Conservation (phyloP, 2,113 vertebrate species). For the Murina feae region DNA sequence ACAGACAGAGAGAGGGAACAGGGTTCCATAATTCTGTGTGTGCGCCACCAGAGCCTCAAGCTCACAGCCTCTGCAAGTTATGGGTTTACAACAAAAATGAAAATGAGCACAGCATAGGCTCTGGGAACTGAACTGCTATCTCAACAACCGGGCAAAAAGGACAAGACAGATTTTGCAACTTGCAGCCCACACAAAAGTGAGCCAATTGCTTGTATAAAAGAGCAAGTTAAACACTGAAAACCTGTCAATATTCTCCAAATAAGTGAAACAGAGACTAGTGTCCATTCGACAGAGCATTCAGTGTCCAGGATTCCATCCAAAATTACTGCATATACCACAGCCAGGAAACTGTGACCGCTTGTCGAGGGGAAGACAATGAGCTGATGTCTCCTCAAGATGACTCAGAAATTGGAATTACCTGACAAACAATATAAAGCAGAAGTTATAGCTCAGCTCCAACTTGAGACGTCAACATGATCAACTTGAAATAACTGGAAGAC, state of each 20-base stretch:
- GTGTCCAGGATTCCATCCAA: background rate
- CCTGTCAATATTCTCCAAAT: background rate
- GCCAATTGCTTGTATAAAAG: background rate
- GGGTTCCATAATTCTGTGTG: too few species aligned
- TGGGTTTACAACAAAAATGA: background rate
- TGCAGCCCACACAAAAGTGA: background rate
- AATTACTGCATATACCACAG: background rate
- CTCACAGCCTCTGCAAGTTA: background rate
- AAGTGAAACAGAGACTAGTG: background rate
- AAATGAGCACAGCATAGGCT: background rate
- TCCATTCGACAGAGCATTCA: background rate
- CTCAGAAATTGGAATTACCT: background rate
- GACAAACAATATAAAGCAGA: background rate
- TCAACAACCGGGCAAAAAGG: background rate
- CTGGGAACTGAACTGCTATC: background rate
- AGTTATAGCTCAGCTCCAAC: background rate
- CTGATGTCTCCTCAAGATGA: background rate
- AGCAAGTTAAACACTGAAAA: background rate
- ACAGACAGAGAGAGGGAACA: background rate
- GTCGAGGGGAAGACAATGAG: background rate
- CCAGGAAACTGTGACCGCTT: background rate
- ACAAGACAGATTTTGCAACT: background rate
- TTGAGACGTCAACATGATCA: background rate
- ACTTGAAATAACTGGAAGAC: background rate
- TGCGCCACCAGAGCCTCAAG: background rate